Base-by-base conservation (phyloP, 2,113 vertebrate species). In the Parus major region DNA sequence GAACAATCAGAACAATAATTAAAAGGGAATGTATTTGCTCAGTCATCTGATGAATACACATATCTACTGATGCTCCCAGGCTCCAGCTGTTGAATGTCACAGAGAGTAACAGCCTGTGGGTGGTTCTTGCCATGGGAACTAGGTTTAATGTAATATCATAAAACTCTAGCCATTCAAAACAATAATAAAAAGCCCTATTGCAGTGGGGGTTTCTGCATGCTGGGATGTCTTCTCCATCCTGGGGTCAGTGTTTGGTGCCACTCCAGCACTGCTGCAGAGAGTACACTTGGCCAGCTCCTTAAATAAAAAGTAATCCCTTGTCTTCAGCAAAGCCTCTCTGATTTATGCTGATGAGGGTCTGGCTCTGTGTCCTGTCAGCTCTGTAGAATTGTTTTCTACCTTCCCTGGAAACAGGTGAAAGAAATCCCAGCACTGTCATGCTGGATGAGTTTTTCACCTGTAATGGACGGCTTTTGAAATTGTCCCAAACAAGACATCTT, bases 391-490 rank as follows among this genome's bases (percentile, higher is more conserved):
- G 39, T 60, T 68, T 73, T 76, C 63, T 89, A 42, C 46, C 31
- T 52, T 69, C 61, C 33, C 55, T 76, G 41, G 35, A 85, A 90
- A 57, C 7, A 79, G 25, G 61, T 89, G 60, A 92, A 93, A 85
- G 70, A 47, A 83, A 66, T 85, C 68, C 47, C 44, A 95, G 60
- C 23, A 47, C 10, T 52, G 47, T 25, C 77, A 79, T 61, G 49
- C 66, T 8, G 3, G 42, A 59, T 82, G 41, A 2, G 1, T 39
- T 92, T 91, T 89, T 85, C 69, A 73, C 52, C 89, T 80, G 17
- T 80, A 63, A 90, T 49, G 50, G 44, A 87, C 78, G 36, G 77
- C 65, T 96, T 88, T 65, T 92, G 87, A 94, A 94, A 94, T 63
- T 89, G 59, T 27, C 81, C 68, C 55, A 88, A 89, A 75, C 73